Evolutionary conservation across 2,113 vertebrate genomes (phyloP).

Genomic region (Morone saxatilis): DNA sequence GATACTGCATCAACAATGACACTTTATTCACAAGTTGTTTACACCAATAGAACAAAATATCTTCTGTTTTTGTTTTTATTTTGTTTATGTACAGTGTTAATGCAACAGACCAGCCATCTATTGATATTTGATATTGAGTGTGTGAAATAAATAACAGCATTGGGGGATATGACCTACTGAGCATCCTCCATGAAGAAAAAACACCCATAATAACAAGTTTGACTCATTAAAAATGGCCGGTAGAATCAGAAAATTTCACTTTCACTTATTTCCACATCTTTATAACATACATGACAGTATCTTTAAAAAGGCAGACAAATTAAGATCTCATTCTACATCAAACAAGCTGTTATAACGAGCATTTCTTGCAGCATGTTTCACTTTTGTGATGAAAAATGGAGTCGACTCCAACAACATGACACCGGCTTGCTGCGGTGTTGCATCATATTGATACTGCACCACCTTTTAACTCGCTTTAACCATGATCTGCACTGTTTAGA

Average conservation of each 20-base stretch:
- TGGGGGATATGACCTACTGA: background rate
- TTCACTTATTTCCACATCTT: constrained; percentile 1
- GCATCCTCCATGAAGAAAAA: background rate
- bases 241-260: background rate
- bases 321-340: background rate
- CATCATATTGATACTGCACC: constrained; percentile 50
- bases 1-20: constrained; percentile 82
- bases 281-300: background rate
- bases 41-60: constrained; percentile 89
- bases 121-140: constrained; percentile 1
- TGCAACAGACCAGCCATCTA: constrained; percentile 53
- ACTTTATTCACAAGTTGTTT: constrained; percentile 89
- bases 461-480: constrained; percentile 21
- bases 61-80: constrained; percentile 67
- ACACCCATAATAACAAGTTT: background rate
- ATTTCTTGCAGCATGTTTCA: constrained; percentile 14
- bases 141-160: constrained; percentile 7
- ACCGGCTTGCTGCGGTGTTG: constrained; percentile 54
- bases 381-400: constrained; percentile 22
- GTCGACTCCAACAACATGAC: constrained; percentile 27
- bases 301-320: background rate
- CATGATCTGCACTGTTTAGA: background rate
- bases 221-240: background rate
- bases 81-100: constrained; percentile 74
- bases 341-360: constrained; percentile 8